Evolutionary conservation across 2,888 invertebrate genomes (phyloP), one percentile per base, ranked within the genome.

Genomic region (Drosophila cognata): DNA sequence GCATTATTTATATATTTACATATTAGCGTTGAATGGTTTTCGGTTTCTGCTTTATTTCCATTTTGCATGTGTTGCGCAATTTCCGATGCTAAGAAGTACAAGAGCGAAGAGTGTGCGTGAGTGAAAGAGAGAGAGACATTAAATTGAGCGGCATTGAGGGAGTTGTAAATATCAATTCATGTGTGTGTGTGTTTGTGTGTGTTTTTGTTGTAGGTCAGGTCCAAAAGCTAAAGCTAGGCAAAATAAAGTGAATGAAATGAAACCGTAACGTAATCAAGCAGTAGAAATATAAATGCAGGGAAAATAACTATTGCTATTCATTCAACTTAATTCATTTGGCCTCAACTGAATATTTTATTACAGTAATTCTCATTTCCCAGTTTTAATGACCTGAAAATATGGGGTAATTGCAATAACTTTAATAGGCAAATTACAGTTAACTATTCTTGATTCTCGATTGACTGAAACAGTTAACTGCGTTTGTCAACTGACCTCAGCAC

Each of bases 21-120:
- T 48, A 81, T 81, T 77, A 81, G 43, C 51, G 64, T 53, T 71
- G 48, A 62, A 67, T 68, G 67, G 67, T 67, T 68, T 81, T 62
- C 59, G 21, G 50, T 70, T n/a, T 38, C 72, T 71, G 71, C 66
- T 79, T 84, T 63, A 84, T 83, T 82, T 75, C 65, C 87, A 83
- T 78, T 86, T 85, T 86, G 75, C 77, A 86, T 83, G 60, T 88
- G 87, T 86, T 85, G 78, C 90, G 78, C 86, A 85, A 85, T 90
- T 88, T 90, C 89, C 85, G 84, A 68, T 73, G 64, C 71, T 67
- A 69, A 78, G 21, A 72, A 68, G 53, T 71, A 67, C 59, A 52
- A 69, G 56, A 46, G 48, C 53, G 31, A 56, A 21, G 51, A 38
- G 21, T 16, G 25, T 16, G 46, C 25, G 16, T 8, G 25, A 7